Evolutionary conservation across 2,888 invertebrate genomes (phyloP).

Genomic region (Lochmaea capreae): DNA sequence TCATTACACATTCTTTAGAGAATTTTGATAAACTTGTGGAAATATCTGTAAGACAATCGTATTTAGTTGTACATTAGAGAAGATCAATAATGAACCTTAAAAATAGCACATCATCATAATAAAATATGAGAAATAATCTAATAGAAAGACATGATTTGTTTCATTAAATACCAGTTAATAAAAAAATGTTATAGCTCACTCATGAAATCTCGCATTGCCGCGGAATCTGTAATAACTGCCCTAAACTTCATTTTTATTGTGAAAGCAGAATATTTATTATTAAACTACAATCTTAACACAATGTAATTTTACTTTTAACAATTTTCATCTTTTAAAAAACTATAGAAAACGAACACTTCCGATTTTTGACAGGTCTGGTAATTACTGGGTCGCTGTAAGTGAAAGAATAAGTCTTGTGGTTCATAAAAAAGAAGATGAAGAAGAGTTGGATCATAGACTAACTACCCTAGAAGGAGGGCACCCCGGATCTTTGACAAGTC

Average conservation of each 20-base stretch:
- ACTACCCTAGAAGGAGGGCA: no score
- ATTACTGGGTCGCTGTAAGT: no score
- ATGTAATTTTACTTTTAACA: not conserved
- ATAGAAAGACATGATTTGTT: conserved; percentile 5
- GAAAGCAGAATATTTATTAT: not conserved
- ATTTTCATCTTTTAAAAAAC: not conserved
- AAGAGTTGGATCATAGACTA: no score
- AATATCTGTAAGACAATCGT: conserved; percentile 69
- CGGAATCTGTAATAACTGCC: conserved; percentile 74
- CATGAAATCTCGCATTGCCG: conserved; percentile 78
- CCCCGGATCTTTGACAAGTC: no score
- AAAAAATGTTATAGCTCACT: conserved; percentile 66
- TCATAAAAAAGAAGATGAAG: no score
- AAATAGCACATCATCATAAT: no score
- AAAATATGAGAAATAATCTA: no score
- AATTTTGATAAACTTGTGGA: conserved; percentile 81
- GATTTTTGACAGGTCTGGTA: no score
- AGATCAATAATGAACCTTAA: no score
- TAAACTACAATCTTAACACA: not conserved
- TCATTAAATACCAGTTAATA: not conserved
- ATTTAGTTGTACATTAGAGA: no score
- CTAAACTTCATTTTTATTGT: conserved; percentile 74
- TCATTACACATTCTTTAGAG: conserved; percentile 80
- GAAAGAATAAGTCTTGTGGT: no score
- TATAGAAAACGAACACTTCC: not conserved